Conservation (phyloP, 2,888 invertebrate species). For the Pheosia tremula region DNA sequence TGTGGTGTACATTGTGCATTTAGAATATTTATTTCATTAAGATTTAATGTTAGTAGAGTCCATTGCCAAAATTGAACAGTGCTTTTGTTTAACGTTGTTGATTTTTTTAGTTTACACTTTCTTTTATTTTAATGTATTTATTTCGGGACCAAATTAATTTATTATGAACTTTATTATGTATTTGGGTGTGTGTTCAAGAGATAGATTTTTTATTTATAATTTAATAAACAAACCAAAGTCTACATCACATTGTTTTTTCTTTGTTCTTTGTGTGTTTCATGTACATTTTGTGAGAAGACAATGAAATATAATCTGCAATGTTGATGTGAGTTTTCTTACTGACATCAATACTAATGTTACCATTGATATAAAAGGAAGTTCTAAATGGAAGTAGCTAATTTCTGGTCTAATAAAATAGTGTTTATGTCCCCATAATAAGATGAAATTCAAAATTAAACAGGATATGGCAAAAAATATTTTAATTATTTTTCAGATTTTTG, state of each 20-base stretch:
- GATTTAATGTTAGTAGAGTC: conserved; percentile 77
- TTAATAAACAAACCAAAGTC: conserved; percentile 84
- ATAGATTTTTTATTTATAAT: conserved; percentile 81
- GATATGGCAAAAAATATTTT: conserved; percentile 16
- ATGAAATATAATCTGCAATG: conserved; percentile 71
- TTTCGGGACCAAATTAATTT: conserved; percentile 85
- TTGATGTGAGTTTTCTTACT: conserved; percentile 56
- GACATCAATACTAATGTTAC: neutral
- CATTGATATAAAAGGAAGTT: conserved; percentile 10
- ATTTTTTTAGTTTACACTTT: conserved; percentile 71
- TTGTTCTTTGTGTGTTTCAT: conserved; percentile 64
- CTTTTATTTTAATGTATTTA: conserved; percentile 80
- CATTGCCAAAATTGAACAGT: conserved; percentile 83
- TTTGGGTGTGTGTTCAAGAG: conserved; percentile 78
- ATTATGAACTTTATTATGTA: conserved; percentile 80
- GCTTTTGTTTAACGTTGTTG: conserved; percentile 77
- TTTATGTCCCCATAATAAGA: too few species aligned
- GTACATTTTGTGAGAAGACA: conserved; percentile 65
- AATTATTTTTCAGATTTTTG: conserved; percentile 22
- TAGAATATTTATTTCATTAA: conserved; percentile 79
- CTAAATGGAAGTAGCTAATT: too few species aligned
- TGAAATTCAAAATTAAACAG: conserved; percentile 4
- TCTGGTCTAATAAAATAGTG: too few species aligned
- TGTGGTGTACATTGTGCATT: conserved; percentile 69
- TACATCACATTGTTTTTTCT: conserved; percentile 77